Evolutionary conservation across 2,888 invertebrate genomes (phyloP), one percentile per base, ranked within the genome.

Genomic region (Barypeithes pellucidus): DNA sequence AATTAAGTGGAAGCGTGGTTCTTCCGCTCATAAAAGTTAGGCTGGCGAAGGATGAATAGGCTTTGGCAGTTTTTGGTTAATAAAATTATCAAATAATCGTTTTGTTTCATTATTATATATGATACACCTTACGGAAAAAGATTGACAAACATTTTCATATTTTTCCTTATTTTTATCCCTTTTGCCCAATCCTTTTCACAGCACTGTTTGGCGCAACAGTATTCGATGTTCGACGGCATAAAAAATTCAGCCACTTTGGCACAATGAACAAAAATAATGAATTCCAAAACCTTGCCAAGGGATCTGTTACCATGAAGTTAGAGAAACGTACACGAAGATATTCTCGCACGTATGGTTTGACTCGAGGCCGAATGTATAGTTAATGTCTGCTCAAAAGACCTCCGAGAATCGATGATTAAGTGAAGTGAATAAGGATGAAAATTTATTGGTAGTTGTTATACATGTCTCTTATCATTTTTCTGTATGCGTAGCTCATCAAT

Each of bases 231-330:
- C 50, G n/a, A 22, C 24, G 41, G 22, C 33, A 65, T 75, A 74
- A 78, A 77, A 78, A 78, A 77, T 78, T 68, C 73, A 77, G 59
- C 47, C 73, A 57, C 76, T 72, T 60, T 76, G 77, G 77, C 78
- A 76, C 76, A 70, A 69, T 75, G 66, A 75, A 66, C 76, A 72
- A 72, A 73, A 69, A 78, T 78, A 78, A 78, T 77, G 76, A 75
- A 78, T 76, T 76, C 75, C 75, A 75, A 76, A 77, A 75, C 72
- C 77, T 75, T 78, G 78, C 78, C 77, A 77, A 75, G 76, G 76
- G 76, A 77, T 77, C 74, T 69, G 75, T 76, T 75, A 39, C 77
- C 76, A 73, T 73, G 69, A 60, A 59, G 59, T 68, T 60, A 20
- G 52, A 29, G 61, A 18, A 68, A 68, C 29, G 43, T 57, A 57